A percentile compares a stretch with the other conserved stretches of the same genome.
These are phyloP conservation scores for Oceanodroma tethys DNA, from an alignment of 2,113 vertebrate genomes.

Conservation along the genomic window DNA sequence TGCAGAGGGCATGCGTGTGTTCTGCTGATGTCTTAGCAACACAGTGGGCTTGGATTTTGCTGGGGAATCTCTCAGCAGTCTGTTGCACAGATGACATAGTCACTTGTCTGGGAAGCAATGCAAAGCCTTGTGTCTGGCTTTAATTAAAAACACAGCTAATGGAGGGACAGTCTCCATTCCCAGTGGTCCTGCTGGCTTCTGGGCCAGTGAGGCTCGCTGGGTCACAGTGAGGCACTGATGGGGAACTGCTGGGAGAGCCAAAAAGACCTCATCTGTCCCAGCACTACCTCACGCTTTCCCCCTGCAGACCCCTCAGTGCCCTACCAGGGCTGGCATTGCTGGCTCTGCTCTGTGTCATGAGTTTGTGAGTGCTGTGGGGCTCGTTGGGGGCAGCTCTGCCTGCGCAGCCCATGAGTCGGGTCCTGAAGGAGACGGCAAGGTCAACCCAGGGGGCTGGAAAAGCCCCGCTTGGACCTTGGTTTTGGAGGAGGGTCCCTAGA, in stretches of 20 bases:
- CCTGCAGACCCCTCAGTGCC: neutral
- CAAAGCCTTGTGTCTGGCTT: neutral
- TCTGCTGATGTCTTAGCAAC: neutral
- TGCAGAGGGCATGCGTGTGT: neutral
- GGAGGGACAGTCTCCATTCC: neutral
- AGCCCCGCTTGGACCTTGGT: neutral
- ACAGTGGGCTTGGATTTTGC: neutral
- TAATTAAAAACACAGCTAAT: neutral
- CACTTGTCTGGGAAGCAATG: neutral
- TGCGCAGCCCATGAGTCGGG: accelerated
- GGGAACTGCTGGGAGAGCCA: neutral
- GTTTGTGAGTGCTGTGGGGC: neutral
- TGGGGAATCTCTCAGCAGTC: neutral
- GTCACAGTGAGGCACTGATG: neutral
- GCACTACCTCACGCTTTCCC: accelerated
- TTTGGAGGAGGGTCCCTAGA: neutral
- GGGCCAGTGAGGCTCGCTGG: neutral
- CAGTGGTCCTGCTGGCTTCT: neutral
- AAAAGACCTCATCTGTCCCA: neutral
- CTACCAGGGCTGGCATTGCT: neutral
- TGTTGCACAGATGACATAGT: neutral
- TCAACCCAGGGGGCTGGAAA: neutral
- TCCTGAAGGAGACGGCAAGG: neutral
- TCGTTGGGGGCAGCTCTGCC: neutral
- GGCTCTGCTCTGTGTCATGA: neutral